Evolutionary conservation across 2,113 vertebrate genomes (phyloP), one percentile per base, ranked within the genome.

Genomic region (Megaceryle torquata): DNA sequence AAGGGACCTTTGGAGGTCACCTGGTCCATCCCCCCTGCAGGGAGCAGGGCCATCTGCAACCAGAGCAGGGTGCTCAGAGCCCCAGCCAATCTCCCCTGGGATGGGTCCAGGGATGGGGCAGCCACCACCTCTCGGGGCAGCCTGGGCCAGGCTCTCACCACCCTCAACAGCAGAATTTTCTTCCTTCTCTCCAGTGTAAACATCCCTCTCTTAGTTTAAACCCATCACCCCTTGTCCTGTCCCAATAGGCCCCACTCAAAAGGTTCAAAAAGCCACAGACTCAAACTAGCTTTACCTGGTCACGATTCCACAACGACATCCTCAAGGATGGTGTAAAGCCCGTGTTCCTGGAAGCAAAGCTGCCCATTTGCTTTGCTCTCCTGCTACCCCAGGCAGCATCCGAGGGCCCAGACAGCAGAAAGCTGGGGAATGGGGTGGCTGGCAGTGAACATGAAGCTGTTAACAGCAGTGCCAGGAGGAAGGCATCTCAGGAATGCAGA

Each of bases 401-500:
- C 24, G 1, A 93, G 91, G 90, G 89, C 91, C 83, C 68, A 11
- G 80, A 37, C 3, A 78, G 89, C 4, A n/a, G 85, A 53, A 57
- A 82, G 89, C 96, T 48, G 71, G 96, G 97, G 97, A 96, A 97
- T 95, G 82, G 64, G 89, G 95, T 91, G 94, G 97, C 98, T 95
- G 94, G 97, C 98, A 95, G 98, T 96, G 98, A 98, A 95, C 98
- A 97, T 93, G 97, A 97, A 98, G 98, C 96, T 97, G 98, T 91
- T 98, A 97, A 98, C 96, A 96, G 97, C 97, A 59, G 93, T 72
- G 98, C 96, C 96, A 95, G 83, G 41, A 95, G 91, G 95, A 88
- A 99, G 93, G 98, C 98, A 99, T 98, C 80, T 97, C 93, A 98
- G 98, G 99, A 99, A 99, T 99, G 99, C 97, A 97, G 98, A 93